Conservation (phyloP, 2,113 vertebrate genomes). For the Grammomys surdaster region DNA sequence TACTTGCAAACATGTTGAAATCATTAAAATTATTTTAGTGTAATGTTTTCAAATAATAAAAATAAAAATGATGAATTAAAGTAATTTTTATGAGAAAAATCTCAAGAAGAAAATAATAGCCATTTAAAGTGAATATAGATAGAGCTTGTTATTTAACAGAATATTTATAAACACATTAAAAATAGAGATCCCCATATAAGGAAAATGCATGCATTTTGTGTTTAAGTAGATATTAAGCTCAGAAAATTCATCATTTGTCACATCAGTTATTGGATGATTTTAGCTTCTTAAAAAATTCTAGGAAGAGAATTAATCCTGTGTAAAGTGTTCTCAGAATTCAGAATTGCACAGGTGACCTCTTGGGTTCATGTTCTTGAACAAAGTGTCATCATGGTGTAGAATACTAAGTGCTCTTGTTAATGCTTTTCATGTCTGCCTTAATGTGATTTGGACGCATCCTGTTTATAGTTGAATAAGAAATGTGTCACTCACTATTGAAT, state of each 20-base stretch:
- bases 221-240: background rate
- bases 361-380: constrained; percentile 60
- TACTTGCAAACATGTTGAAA: background rate
- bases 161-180: background rate
- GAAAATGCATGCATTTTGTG: background rate
- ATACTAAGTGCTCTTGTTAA: constrained; percentile 65
- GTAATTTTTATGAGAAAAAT: background rate
- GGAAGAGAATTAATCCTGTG: constrained; percentile 47
- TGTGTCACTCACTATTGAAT: constrained; percentile 62
- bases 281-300: constrained; percentile 67
- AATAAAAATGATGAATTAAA: background rate
- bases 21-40: background rate
- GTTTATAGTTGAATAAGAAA: constrained; percentile 51
- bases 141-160: background rate
- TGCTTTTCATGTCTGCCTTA: constrained; percentile 36
- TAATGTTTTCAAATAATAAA: background rate
- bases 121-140: background rate
- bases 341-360: constrained; percentile 69
- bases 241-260: background rate
- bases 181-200: background rate
- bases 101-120: background rate
- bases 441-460: constrained; percentile 72
- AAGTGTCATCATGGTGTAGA: constrained; percentile 23
- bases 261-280: constrained; percentile 28
- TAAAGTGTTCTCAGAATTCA: constrained; percentile 69